Base-by-base conservation (phyloP, 2,888 invertebrate species). In the Podabrus alpinus region DNA sequence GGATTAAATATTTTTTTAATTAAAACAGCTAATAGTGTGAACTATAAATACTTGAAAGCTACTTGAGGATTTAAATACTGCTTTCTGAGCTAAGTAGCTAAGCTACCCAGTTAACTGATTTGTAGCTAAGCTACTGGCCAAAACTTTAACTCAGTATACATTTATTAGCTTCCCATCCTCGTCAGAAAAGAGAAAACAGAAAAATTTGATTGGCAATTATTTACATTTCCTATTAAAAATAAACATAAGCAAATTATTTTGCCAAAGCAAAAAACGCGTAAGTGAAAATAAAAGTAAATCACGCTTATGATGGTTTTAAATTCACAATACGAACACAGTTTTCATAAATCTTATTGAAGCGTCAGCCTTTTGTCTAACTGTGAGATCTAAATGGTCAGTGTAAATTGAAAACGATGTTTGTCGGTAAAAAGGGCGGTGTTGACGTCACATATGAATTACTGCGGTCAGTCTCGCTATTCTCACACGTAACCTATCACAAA, bases 341-440 rank as follows among this genome's bases (percentile, higher is more conserved):
- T 69, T 75, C 79, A 81, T 81, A 81, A 81, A 82, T 81, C 81
- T 79, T 80, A 81, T 80, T 82, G 82, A 81, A 81, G 80, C 81
- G 79, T 82, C 80, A 80, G 78, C 81, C 79, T 82, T 81, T 81
- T 82, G 81, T 81, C 77, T 75, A 77, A 77, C 72, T 75, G 75
- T 72, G 77, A 75, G 76, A 77, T 75, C 78, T 81, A 76, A 80
- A 80, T 80, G 81, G 79, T 72, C 80, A 79, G 79, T 80, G 80
- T 81, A 77, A 78, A 83, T 82, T 82, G 82, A 82, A 83, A 83
- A 81, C 80, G 83, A 82, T 80, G 81, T 79, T 82, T 80, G 80
- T 81, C 80, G 77, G 81, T 80, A 79, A 81, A 82, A 82, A 81
- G 81, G 83, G 83, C 80, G 82, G 81, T 74, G 72, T 79, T 81